phyloP scores from a whole-genome alignment of 2,797 vertebrate species.

The Ficedula albicollis region DNA sequence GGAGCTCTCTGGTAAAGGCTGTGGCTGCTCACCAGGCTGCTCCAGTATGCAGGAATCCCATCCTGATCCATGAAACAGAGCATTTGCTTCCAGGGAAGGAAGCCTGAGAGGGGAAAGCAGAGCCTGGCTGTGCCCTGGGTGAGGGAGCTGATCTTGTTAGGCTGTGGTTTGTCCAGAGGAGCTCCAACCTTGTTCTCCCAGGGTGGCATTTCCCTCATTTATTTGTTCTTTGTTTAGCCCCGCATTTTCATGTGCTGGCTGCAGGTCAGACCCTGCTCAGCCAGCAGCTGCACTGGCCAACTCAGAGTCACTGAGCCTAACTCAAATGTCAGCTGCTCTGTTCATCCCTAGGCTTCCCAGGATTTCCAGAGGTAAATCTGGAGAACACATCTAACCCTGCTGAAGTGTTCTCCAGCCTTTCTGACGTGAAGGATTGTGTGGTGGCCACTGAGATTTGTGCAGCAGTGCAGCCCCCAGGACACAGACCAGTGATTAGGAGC shows the following conservation, averaged over 20 bases:
- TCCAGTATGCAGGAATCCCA: background rate
- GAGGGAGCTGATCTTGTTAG: background rate
- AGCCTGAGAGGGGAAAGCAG: background rate
- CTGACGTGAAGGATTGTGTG: background rate
- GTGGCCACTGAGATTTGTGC: background rate
- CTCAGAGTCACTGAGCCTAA: background rate
- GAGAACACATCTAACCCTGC: conserved; percentile 29
- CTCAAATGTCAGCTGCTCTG: background rate
- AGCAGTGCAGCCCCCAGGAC: background rate
- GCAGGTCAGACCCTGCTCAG: conserved; percentile 21
- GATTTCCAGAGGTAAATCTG: conserved; percentile 29
- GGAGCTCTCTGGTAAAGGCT: background rate
- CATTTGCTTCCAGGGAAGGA: background rate
- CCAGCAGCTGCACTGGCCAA: conserved; percentile 23
- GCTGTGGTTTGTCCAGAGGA: background rate
- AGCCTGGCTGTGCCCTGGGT: background rate
- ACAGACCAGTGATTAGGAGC: background rate
- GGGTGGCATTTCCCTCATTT: conserved; percentile 34
- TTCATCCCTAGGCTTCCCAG: background rate
- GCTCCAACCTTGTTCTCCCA: background rate
- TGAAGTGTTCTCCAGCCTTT: background rate
- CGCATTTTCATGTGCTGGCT: background rate
- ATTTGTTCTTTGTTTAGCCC: conserved; percentile 15
- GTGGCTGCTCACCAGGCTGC: background rate
- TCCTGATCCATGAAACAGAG: background rate